These are phyloP conservation scores for Pasiphila rectangulata DNA, from an alignment of 2,888 invertebrate genomes.

Conservation along the genomic window DNA sequence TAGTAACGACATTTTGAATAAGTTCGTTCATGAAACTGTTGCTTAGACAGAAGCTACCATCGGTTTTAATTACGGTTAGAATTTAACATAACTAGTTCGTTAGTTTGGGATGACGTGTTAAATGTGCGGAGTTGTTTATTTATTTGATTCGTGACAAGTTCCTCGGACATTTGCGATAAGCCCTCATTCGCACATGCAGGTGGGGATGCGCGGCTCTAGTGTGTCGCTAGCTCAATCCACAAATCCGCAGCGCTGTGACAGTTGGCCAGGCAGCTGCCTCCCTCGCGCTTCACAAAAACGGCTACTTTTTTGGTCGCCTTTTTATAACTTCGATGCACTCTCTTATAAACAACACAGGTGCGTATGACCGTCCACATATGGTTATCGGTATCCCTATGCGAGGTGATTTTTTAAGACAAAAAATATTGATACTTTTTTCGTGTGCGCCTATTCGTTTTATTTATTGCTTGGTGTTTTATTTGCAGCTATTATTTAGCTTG, in stretches of 20 bases:
- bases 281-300: constrained; percentile 77
- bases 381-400: constrained; percentile 63
- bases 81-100: no score
- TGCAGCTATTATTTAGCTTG: not conserved
- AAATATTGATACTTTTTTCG: constrained; percentile 34
- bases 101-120: no score
- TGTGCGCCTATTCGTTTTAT: constrained; percentile 22
- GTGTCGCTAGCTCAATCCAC: constrained; percentile 43
- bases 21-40: no score
- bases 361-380: constrained; percentile 77
- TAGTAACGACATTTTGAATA: no score
- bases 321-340: constrained; percentile 73
- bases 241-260: constrained; percentile 73
- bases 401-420: constrained; percentile 62
- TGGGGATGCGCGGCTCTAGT: not conserved
- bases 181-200: no score
- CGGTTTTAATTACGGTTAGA: no score
- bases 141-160: no score
- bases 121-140: no score
- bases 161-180: no score
- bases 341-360: constrained; percentile 81
- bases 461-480: constrained; percentile 19
- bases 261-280: constrained; percentile 75
- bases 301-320: constrained; percentile 74
- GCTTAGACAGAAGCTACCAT: no score